Evolutionary conservation across 2,888 invertebrate species (phyloP), one percentile per base, ranked within the genome.

Genomic region (Trissolcus brochymenae): DNA sequence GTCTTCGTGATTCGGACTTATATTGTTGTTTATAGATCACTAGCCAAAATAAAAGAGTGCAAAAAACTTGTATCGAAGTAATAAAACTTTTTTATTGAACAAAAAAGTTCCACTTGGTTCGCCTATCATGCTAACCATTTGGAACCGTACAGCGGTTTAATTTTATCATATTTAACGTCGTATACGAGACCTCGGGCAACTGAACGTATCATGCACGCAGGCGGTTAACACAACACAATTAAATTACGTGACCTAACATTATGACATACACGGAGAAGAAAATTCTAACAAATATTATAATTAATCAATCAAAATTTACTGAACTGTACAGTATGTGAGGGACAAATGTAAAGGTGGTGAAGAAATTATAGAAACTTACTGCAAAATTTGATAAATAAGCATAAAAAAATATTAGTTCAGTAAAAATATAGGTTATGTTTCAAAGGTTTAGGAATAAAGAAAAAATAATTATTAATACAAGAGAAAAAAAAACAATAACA

Each of bases 241-340:
- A 76, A 76, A 76, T 76, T 76, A 76, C 76, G 76, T 76, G 76
- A 76, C 76, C 76, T 76, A 76, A 76, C 76, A 76, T 76, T 76
- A 72, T 76, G 76, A 76, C 76, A 76, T 76, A 76, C 76, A 72
- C n/a, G n/a, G n/a, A n/a, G n/a, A n/a, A n/a, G n/a, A n/a, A n/a
- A n/a, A n/a, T n/a, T n/a, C n/a, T n/a, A n/a, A n/a, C n/a, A n/a
- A n/a, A n/a, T n/a, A n/a, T n/a, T n/a, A n/a, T n/a, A n/a, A n/a
- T n/a, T n/a, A n/a, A n/a, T n/a, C n/a, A n/a, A n/a, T n/a, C n/a
- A n/a, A n/a, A n/a, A n/a, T n/a, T n/a, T n/a, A n/a, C n/a, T n/a
- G n/a, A n/a, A n/a, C n/a, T n/a, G n/a, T n/a, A n/a, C n/a, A n/a
- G n/a, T n/a, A n/a, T n/a, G n/a, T n/a, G n/a, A n/a, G n/a, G n/a